Percentiles rank a stretch among this genome's conserved stretches.
Evolutionary conservation across 2,113 vertebrate species (phyloP).

Genomic region (Struthidea cinerea): DNA sequence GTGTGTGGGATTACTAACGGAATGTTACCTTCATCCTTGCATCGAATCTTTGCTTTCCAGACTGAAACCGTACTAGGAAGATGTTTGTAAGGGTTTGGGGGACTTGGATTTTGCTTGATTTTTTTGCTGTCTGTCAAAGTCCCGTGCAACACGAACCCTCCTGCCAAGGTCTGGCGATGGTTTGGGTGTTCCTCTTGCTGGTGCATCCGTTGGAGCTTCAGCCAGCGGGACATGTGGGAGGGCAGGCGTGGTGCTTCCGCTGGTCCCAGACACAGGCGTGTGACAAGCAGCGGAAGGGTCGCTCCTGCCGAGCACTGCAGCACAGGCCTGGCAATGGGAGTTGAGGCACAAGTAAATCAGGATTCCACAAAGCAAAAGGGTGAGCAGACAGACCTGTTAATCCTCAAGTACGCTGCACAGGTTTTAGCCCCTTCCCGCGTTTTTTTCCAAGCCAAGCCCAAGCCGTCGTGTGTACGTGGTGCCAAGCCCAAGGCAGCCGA

Average conservation of each 20-base stretch:
- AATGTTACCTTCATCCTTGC: not conserved
- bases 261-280: fast-evolving
- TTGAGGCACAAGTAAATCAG: not conserved
- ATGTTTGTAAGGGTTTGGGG: not conserved
- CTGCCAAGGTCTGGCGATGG: not conserved
- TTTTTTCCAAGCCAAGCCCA: not conserved
- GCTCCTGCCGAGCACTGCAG: not conserved
- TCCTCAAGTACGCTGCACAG: not conserved
- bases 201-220: not conserved
- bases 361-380: not conserved
- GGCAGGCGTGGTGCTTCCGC: not conserved
- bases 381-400: not conserved
- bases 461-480: fast-evolving
- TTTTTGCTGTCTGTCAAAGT: not conserved
- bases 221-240: fast-evolving
- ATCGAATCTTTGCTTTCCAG: not conserved
- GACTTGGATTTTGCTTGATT: no score
- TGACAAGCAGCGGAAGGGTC: not conserved
- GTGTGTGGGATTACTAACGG: not conserved
- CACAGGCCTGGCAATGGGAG: not conserved
- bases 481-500: not conserved
- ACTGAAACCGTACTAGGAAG: not conserved
- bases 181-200: not conserved
- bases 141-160: not conserved
- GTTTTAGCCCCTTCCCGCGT: not conserved